A percentile compares a stretch with the other conserved stretches of the same genome.
Evolutionary conservation across 2,797 vertebrate species (phyloP).

Genomic region (Cottoperca gobio): DNA sequence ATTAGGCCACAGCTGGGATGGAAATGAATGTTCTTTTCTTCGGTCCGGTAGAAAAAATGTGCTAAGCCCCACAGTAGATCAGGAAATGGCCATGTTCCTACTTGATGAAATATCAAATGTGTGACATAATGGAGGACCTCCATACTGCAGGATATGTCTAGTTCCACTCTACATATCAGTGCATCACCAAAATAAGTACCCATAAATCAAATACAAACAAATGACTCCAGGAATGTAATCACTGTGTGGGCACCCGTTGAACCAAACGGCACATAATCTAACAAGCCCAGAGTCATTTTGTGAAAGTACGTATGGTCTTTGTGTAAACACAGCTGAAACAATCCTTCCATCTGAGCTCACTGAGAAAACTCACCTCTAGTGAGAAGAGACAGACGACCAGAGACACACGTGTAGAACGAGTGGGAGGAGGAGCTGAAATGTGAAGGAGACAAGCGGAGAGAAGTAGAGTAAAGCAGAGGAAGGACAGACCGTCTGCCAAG

Average conservation of each 20-base stretch:
- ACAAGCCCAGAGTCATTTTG: constrained; percentile 3
- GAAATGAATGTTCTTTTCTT: constrained; percentile 39
- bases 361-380: constrained; percentile 55
- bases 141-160: constrained; percentile 16
- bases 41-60: constrained; percentile 31
- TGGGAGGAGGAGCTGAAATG: not conserved
- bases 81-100: constrained; percentile 13
- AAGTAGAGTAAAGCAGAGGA: constrained; percentile 31
- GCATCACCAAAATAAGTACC: not conserved
- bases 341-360: constrained; percentile 76
- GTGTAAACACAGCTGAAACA: constrained; percentile 74
- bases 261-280: constrained; percentile 9
- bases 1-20: constrained; percentile 65
- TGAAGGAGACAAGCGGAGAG: constrained; percentile 38
- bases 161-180: constrained; percentile 11
- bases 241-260: constrained; percentile 52
- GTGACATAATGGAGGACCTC: constrained; percentile 14
- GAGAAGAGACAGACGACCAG: constrained; percentile 63
- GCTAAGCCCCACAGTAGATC: constrained; percentile 34
- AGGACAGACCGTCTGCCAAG: constrained; percentile 48
- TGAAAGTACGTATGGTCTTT: constrained; percentile 35
- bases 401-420: constrained; percentile 45
- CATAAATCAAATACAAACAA: constrained; percentile 47
- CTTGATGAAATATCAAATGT: constrained; percentile 32
- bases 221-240: constrained; percentile 29